Evolutionary conservation across 2,888 invertebrate species (phyloP), one percentile per base, ranked within the genome.

Genomic region (Fragum whitleyi): DNA sequence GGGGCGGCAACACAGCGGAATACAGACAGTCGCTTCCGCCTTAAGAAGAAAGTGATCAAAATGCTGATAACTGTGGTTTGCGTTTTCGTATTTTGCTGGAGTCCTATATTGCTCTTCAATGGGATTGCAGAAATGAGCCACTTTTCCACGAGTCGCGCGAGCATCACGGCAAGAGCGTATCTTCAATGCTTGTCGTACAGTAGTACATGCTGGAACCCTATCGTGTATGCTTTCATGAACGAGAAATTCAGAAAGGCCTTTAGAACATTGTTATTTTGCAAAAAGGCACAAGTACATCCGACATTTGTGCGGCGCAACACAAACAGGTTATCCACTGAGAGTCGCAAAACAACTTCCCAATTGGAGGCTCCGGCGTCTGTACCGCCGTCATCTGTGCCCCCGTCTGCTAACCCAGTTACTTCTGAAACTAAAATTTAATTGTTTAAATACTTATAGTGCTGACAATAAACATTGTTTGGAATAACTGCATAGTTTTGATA

Each of bases 261-360:
- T 68, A 59, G 76, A 5, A 83, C 77, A 6, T 62, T 88, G 0
- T 55, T 90, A 28, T 39, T 65, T 7, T 88, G 89, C 70, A 74
- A 80, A 42, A 84, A 84, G 42, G 61, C 39, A 11, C 74, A 74
- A n/a, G 83, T 90, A 96, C 96, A 82, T 76, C 88, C 83, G 14
- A 42, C 97, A 97, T 19, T 62, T 16, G 75, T 68, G 21, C 67
- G 78, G 3, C 55, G 68, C 19, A 69, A 79, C 32, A 42, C 51
- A 42, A 39, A 55, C 26, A 72, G 74, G 1, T 23, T 77, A 39
- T 82, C 85, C 19, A 75, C 79, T n/a, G 80, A 82, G n/a, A 80
- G 80, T 55, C 71, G 82, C 11, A 85, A 85, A 62, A 81, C 81
- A 9, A 78, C 80, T 1, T 71, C 85, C 2, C 79, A 82, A 36